Base-by-base conservation (phyloP, 2,888 invertebrate genomes). In the Ormyrus nitidulus region DNA sequence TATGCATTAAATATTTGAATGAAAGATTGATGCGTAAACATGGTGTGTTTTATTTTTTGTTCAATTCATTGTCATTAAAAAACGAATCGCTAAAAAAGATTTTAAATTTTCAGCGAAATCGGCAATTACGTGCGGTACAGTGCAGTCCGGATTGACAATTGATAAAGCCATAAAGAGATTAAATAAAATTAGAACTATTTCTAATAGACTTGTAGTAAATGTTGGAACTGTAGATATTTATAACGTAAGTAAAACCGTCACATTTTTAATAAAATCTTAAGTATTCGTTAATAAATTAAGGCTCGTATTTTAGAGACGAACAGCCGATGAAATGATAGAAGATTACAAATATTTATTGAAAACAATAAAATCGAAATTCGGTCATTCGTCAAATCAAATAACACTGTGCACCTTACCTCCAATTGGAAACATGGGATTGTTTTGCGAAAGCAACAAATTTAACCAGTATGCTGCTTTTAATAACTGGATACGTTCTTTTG, bases 211-310 rank as follows among this genome's bases (percentile, higher is more conserved):
- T 3, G 82, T 86, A 2, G 86, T 88, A 9, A 73, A 87, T 82
- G 77, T 88, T n/a, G 88, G 88, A 0, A 85, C 87, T 0, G 86
- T 85, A 6, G 88, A 88, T 73, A 76, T 88, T 56, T 88, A 88
- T 13, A 82, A 85, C 19, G 88, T 88, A 82, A 83, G 83, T 71
- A 56, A 19, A 19, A 19, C 19, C 1, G 19, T 19, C 19, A 11
- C 78, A n/a, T 48, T 6, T 48, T 74, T 0, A 56, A 64, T 61
- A 46, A 11, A 64, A 66, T 53, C n/a, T 69, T 64, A 9, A 8
- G 51, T 44, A 51, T 59, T 62, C 6, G 48, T 62, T 11, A 70
- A 46, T 70, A 46, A 13, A 11, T 51, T 56, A 11, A 53, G 11
- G 10, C 6, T 59, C 10, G 3, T 34, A 77, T 49, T 83, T 58